These are phyloP conservation scores for Coecobrya sp. DNA, from an alignment of 2,888 invertebrate species.

Conservation along the genomic window DNA sequence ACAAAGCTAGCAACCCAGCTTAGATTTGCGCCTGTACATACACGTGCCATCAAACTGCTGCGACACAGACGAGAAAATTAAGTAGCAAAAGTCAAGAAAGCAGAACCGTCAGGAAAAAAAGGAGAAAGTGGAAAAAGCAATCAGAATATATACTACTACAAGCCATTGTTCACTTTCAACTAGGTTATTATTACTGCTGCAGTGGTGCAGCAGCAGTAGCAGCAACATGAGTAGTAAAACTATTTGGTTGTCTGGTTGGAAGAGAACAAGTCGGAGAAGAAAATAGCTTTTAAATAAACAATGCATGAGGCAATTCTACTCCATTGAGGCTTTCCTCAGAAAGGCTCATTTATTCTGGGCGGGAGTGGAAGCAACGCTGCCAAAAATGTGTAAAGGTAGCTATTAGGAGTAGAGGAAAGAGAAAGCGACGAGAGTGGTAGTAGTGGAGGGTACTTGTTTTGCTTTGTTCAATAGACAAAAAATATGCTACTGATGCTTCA, in stretches of 20 bases:
- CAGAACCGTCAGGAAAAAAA: not conserved
- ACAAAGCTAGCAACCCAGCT: not conserved
- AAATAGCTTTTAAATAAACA: slow-evolving; percentile 58
- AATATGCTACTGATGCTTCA: not conserved
- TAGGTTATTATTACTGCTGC: not conserved
- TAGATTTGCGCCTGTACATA: not conserved
- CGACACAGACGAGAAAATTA: not conserved
- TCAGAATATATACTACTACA: slow-evolving; percentile 14
- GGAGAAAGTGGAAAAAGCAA: slow-evolving; percentile 26
- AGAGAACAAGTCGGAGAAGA: not conserved
- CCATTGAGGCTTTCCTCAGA: slow-evolving; percentile 27
- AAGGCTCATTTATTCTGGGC: not conserved
- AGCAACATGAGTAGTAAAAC: no score
- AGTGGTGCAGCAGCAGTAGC: not conserved
- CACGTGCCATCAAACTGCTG: not conserved
- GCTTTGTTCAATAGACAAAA: not conserved
- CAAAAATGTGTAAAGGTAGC: not conserved
- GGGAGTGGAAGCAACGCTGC: not conserved
- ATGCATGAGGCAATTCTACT: slow-evolving; percentile 48
- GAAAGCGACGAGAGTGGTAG: not conserved
- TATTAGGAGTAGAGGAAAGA: not conserved
- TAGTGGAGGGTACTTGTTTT: not conserved
- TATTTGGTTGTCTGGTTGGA: not conserved
- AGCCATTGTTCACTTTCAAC: not conserved
- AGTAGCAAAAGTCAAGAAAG: slow-evolving; percentile 1